Evolutionary conservation across 2,113 vertebrate genomes (phyloP).

Genomic region (Carassius auratus): DNA sequence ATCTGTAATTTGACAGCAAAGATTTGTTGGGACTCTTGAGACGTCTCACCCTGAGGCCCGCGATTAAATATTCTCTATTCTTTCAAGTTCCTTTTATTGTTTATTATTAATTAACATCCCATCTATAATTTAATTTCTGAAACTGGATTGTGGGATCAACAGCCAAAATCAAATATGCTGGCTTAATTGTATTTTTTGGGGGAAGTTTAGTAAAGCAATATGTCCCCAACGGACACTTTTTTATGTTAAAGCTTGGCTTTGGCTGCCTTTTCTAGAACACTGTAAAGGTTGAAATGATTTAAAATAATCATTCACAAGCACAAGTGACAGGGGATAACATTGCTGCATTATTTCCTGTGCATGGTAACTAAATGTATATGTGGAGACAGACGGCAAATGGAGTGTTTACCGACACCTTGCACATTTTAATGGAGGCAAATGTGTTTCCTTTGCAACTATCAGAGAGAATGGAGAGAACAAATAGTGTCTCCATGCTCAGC

Average conservation of each 20-base stretch:
- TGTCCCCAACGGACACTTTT: neutral
- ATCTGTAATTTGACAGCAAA: slow-evolving; percentile 39
- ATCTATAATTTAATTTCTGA: slow-evolving; percentile 15
- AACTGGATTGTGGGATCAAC: neutral
- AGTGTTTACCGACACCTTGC: slow-evolving; percentile 18
- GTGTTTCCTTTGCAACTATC: slow-evolving; percentile 32
- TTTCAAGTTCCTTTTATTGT: neutral
- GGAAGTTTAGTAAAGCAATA: neutral
- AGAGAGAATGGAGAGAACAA: slow-evolving; percentile 18
- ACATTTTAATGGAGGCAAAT: slow-evolving; percentile 45
- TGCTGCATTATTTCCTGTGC: neutral
- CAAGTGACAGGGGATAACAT: neutral
- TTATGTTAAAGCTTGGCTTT: neutral
- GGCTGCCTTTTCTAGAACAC: neutral
- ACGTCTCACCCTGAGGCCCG: neutral
- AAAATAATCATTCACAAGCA: slow-evolving; percentile 9
- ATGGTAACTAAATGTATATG: neutral
- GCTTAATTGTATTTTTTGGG: slow-evolving; percentile 8
- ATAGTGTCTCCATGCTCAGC: slow-evolving; percentile 20
- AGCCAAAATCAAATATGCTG: slow-evolving; percentile 4
- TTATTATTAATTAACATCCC: slow-evolving; percentile 25
- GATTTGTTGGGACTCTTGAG: slow-evolving; percentile 33
- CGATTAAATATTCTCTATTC: slow-evolving; percentile 21
- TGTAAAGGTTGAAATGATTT: neutral
- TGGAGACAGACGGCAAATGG: neutral